Evolutionary conservation across 30 jellyfish, hydroid and myxozoan genomes (phyloP), one percentile per base, ranked within the genome.

Genomic region (Turritopsis dohrnii): DNA sequence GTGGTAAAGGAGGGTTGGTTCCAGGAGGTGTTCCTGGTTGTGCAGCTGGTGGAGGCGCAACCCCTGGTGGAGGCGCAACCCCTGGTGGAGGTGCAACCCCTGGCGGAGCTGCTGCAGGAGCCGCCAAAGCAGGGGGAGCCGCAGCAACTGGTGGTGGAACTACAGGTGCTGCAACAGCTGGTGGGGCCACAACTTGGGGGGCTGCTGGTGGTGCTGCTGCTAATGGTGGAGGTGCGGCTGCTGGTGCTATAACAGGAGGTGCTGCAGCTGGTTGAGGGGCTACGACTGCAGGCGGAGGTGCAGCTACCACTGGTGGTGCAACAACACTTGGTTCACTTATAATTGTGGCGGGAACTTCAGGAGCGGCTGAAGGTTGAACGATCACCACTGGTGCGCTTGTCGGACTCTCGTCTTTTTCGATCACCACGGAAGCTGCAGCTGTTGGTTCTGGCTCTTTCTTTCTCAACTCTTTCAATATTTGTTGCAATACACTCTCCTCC

Each of bases 51-150:
- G 81, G 71, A 52, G 87, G 80, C 4, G 79, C 52, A 7, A 9
- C 81, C 13, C 27, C 4, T 0, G 77, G 0, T 30, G 30, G 87
- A 21, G 87, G 83, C 4, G 82, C 65, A 16, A 21, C 82, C 21
- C 31, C 66, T 13, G 53, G 41, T 13, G 80, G 1, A 8, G 79
- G 84, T 23, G 87, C 82, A 52, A 22, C 82, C 8, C 84, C 18
- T 8, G 28, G 87, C 21, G 81, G 84, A 8, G 53, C 22, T 29
- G 83, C 23, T 80, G 87, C 84, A 9, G 83, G 81, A 29, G 72
- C 72, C n/a, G 72, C n/a, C 18, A n/a, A 18, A n/a, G 60, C 30
- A 22, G 81, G 60, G 9, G 84, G 74, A 18, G 65, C 72, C 72
- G 28, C 29, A 0, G 24, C 29, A 76, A 74, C 66, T 29, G 30